These are phyloP conservation scores for Phainopepla nitens DNA, from an alignment of 2,113 vertebrate species.

Conservation along the genomic window DNA sequence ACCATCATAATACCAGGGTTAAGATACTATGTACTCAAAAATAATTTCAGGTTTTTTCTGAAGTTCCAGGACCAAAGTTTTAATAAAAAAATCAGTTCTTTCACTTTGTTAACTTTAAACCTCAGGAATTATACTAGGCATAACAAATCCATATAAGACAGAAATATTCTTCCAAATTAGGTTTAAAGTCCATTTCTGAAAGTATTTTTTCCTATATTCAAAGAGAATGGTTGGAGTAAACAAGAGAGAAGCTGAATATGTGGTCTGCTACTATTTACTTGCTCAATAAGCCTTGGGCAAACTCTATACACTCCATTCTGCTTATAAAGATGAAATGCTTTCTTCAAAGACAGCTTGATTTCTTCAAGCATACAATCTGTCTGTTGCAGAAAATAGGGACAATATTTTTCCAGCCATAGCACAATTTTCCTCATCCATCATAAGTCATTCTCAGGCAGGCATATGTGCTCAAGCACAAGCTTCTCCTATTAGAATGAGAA, in stretches of 20 bases:
- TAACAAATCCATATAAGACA: background rate
- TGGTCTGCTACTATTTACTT: background rate
- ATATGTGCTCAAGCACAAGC: background rate
- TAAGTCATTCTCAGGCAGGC: background rate
- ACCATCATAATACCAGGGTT: background rate
- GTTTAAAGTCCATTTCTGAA: background rate
- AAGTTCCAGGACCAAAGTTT: background rate
- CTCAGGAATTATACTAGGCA: background rate
- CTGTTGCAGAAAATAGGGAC: background rate
- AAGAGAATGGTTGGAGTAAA: background rate
- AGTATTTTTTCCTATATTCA: background rate
- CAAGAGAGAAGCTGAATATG: background rate
- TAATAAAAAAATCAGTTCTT: background rate
- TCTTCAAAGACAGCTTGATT: background rate
- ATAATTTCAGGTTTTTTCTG: background rate
- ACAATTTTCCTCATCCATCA: background rate
- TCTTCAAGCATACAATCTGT: background rate
- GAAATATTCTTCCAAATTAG: background rate
- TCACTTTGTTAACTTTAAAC: background rate
- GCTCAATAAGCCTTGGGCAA: background rate
- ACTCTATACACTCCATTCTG: background rate
- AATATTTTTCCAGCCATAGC: background rate
- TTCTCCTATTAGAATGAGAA: background rate
- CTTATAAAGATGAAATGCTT: background rate
- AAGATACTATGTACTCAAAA: background rate